Evolutionary conservation across 2,113 vertebrate genomes (phyloP).

Genomic region (Megatriorchis doriae): DNA sequence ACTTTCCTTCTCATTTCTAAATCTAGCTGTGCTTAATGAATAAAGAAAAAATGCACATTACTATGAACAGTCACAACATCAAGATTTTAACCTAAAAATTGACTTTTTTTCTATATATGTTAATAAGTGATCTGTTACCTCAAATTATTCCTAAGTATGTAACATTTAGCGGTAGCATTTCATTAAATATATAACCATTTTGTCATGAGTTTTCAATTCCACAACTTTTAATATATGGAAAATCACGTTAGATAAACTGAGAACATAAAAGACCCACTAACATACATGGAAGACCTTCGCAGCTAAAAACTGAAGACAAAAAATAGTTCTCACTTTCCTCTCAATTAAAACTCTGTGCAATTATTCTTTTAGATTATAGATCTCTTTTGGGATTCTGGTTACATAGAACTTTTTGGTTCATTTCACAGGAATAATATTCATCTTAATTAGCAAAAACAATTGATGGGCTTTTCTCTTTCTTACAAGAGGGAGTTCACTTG

Average conservation of each 20-base stretch:
- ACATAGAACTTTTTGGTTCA: conserved; percentile 82
- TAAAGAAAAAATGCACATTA: conserved; percentile 48
- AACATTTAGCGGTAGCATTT: not conserved
- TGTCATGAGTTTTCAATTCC: conserved; percentile 21
- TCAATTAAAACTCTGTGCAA: conserved; percentile 87
- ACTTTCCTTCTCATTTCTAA: conserved; percentile 20
- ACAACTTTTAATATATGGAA: not conserved
- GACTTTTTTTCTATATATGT: conserved; percentile 5
- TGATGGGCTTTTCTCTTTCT: conserved; percentile 72
- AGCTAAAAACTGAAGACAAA: conserved; percentile 72
- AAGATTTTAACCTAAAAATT: conserved; percentile 40
- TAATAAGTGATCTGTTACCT: conserved; percentile 38
- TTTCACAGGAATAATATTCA: conserved; percentile 81
- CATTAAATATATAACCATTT: not conserved
- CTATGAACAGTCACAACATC: conserved; percentile 18
- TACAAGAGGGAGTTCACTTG: conserved; percentile 73
- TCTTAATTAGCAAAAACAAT: conserved; percentile 90
- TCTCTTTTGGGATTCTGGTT: conserved; percentile 81
- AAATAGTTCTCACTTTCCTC: conserved; percentile 68
- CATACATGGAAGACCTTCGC: conserved; percentile 18
- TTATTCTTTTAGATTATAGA: conserved; percentile 85
- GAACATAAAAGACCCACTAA: not conserved
- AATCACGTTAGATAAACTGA: not conserved
- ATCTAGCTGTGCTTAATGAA: conserved; percentile 42
- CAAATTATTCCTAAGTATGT: conserved; percentile 26